Base-by-base conservation (phyloP, 2,888 invertebrate genomes). In the Bellardia bayeri region DNA sequence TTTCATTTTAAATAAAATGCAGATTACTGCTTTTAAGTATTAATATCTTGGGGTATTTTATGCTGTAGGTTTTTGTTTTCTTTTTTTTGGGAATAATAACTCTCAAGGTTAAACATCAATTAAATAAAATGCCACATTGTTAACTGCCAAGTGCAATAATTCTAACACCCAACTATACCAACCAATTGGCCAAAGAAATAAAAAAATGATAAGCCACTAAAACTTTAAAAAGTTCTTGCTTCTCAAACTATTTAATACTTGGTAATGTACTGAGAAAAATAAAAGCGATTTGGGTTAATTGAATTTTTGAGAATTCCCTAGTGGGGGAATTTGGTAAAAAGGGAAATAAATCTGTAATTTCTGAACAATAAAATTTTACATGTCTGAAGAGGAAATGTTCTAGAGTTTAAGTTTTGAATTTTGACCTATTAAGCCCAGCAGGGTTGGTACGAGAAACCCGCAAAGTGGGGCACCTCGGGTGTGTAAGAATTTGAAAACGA, bases 61-160 rank as follows among this genome's bases (percentile, higher is more conserved):
- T 23, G 23, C 23, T 23, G 5, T 1, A 4, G 37, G 0, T 37
- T 37, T 66, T 30, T 23, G 0, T 37, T 42, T 63, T n/a, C n/a
- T 16, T 58, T 0, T 5, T 6, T 40, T 9, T 9, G 4, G 1
- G 9, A 30, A 66, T 56, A 66, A 16, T 14, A 66, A 78, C 16
- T 69, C 81, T 86, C 86, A 88, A 86, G 86, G 86, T 88, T 86
- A 86, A 86, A 85, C 86, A 86, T 88, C 84, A 86, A 85, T 86
- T 85, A 85, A 86, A 86, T 85, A 56, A 81, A 85, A 83, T 81
- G 76, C 82, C 71, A 80, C 3, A 83, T 78, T 81, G 86, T 83
- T 80, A 88, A 63, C 85, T 86, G 88, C 84, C 88, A 88, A 86
- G 76, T 86, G 85, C 66, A 83, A 82, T 86, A 87, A 87, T 79